Base-by-base conservation (phyloP, 2,888 invertebrate genomes). In the Mycalesis mineus region DNA sequence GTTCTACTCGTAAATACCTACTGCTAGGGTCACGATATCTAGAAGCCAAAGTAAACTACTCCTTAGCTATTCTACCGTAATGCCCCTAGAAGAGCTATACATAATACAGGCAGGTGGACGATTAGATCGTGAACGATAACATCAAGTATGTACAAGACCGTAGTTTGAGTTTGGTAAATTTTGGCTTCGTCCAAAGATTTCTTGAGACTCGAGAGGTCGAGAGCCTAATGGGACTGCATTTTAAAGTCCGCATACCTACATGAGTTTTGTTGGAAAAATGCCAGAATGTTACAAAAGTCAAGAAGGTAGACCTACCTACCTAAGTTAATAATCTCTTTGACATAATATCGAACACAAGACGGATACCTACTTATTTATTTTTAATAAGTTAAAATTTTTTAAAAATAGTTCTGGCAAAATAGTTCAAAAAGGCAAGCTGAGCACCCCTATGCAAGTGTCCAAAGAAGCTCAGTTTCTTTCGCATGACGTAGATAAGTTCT, bases 171-270 rank as follows among this genome's bases (percentile, higher is more conserved):
- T 74, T 73, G 73, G 70, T 68, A 68, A 70, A 66, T 65, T 57
- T 58, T 65, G 69, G 67, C 68, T 66, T 61, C 65, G 64, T 66
- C 50, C 36, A 68, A 68, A 75, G 73, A 69, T 66, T 70, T 69
- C 52, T 52, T n/a, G 42, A 52, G 52, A 33, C 74, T 79, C 65
- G 68, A 76, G 78, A 68, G 75, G 69, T 67, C 68, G 68, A 67
- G 58, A 61, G 65, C 73, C 75, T 85, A 85, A 85, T 82, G 75
- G 80, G 71, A 73, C 73, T 79, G 80, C 78, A 80, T 80, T 80
- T 76, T 74, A 73, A 70, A 75, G 67, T 65, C 65, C 58, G 58
- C 56, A 57, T 48, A 47, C 52, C 50, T 42, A 42, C 57, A 17
- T 58, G 55, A 57, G 22, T 55, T 54, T 47, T 41, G 55, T 70